Evolutionary conservation across 2,797 vertebrate species (phyloP), one percentile per base, ranked within the genome.

Genomic region (Acomys russatus): DNA sequence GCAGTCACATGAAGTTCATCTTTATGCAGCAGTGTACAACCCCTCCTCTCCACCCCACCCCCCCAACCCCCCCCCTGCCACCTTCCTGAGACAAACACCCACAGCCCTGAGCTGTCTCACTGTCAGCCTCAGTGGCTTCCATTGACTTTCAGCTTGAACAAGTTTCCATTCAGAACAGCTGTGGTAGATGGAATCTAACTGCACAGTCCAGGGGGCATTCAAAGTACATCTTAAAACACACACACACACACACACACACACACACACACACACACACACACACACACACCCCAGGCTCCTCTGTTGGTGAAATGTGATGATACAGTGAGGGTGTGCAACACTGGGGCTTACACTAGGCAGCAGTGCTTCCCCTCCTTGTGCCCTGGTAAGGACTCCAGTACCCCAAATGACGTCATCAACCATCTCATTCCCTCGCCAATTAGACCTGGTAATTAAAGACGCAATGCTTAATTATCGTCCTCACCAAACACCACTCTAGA

Each of bases 261-360:
- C n/a, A n/a, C n/a, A n/a, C n/a, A n/a, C n/a, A 0, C 28, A 22
- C 73, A 51, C 0, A 0, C 68, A 33, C 44, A 44, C n/a, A 0
- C 28, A 22, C 73, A 51, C 0, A 0, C 68, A 33, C 44, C 3
- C 28, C 14, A 20, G 1, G 0, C 18, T 61, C 25, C 44, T 83
- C 92, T 0, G 0, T 0, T 0, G 30, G 90, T 5, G 11, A 84
- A 91, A 0, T 88, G 49, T 66, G 77, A 92, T 44, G 84, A 91
- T 88, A 78, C 1, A 2, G 38, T 80, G 68, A 94, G 77, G 66
- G 0, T n/a, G 6, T 78, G 63, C 49, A 92, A 92, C 92, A 44
- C 83, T 74, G 51, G 93, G 83, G 77, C 38, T 76, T 74, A 49
- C 64, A 38, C 94, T 94, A 71, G 91, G 38, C 86, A 92, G 56